These are phyloP conservation scores for Stictonetta naevosa DNA, from an alignment of 2,113 vertebrate genomes.

Conservation along the genomic window DNA sequence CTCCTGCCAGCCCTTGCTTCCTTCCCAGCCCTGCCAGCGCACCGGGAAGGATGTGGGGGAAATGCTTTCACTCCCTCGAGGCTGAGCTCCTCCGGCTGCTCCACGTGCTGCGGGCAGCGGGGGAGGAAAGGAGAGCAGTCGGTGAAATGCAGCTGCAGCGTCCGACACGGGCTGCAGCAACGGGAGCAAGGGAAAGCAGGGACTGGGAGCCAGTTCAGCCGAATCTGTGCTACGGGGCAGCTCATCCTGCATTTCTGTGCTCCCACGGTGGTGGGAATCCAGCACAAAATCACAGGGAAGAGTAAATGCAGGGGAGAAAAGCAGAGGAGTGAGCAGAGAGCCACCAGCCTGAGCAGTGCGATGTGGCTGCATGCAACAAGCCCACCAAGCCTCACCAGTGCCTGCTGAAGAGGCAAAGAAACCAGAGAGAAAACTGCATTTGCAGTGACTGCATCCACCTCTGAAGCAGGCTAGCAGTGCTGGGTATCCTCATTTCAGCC, in stretches of 20 bases:
- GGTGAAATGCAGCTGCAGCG: not conserved
- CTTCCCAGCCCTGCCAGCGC: not conserved
- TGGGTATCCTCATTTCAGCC: not conserved
- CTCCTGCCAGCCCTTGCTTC: not conserved
- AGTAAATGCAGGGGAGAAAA: not conserved
- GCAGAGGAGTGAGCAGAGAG: not conserved
- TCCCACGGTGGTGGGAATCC: accelerated
- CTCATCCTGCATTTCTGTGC: not conserved
- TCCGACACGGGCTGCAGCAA: not conserved
- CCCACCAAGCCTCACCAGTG: not conserved
- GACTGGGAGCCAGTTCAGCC: not conserved
- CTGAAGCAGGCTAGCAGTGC: not conserved
- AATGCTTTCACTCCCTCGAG: slow-evolving; percentile 32
- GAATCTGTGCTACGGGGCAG: not conserved
- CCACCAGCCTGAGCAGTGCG: not conserved
- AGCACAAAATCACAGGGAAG: not conserved
- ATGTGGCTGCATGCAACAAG: not conserved
- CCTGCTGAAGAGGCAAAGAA: not conserved
- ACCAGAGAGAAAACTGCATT: not conserved
- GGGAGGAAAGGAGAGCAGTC: not conserved
- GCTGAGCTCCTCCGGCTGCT: slow-evolving; percentile 46
- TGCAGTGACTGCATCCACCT: not conserved
- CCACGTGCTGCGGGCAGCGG: not conserved
- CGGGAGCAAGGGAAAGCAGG: not conserved
- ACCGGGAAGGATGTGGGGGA: slow-evolving; percentile 45